Evolutionary conservation across 2,797 vertebrate species (phyloP).

Genomic region (Notolepis coatsorum): DNA sequence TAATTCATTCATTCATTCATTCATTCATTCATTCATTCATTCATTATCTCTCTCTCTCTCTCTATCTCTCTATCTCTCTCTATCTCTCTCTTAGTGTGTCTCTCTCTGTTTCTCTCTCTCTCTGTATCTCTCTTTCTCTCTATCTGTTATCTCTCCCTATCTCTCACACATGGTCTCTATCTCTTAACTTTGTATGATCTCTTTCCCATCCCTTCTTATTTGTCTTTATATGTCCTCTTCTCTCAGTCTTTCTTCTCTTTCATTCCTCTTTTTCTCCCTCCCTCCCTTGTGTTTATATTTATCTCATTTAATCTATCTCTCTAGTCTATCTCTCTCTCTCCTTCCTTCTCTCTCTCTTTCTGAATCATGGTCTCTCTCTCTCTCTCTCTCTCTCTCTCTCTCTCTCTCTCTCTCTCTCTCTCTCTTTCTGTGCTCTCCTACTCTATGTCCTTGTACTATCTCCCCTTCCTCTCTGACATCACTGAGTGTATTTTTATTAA

Average conservation of each 20-base stretch:
- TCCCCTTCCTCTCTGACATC: neutral
- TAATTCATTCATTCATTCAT: too few species aligned
- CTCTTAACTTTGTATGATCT: too few species aligned
- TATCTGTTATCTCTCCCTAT: neutral
- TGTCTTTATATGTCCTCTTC: neutral
- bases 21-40: constrained; percentile 30
- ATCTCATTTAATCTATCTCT: neutral
- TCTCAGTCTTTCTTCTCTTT: neutral
- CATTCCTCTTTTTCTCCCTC: neutral
- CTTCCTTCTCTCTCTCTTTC: constrained; percentile 49
- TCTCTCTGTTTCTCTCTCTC: neutral
- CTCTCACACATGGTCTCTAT: too few species aligned
- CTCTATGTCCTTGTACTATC: neutral
- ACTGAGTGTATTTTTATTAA: too few species aligned
- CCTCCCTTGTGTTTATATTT: neutral
- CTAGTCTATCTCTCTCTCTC: constrained; percentile 52
- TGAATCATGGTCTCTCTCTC: constrained; percentile 44
- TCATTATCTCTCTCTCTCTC: constrained; percentile 54
- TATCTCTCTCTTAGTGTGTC: neutral
- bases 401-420: constrained; percentile 3
- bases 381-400: constrained; percentile 49
- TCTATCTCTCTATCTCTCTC: constrained; percentile 15
- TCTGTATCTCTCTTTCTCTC: neutral
- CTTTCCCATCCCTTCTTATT: neutral
- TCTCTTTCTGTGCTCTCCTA: neutral